Percentiles rank a stretch among this genome's conserved stretches.
Conservation (phyloP, 35 echinoderm and acorn worm species). For the Ptychodera flava region DNA sequence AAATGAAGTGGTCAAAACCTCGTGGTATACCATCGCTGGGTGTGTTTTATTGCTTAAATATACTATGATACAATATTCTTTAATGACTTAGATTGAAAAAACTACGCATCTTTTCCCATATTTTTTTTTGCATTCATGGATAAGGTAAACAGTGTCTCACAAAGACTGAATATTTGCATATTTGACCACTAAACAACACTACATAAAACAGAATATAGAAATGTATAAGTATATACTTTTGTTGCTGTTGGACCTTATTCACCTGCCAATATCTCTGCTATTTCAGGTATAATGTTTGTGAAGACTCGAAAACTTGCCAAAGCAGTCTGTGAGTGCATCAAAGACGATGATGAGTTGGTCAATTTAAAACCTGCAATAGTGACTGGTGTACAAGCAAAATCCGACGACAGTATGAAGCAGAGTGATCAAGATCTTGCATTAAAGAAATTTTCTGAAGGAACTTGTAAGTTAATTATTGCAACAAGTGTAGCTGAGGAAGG, state of each 20-base stretch:
- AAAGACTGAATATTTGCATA: background rate
- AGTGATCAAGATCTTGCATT: slow-evolving; percentile 19
- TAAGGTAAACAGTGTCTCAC: too few species aligned
- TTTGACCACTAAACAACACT: background rate
- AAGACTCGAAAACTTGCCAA: background rate
- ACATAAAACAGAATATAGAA: background rate
- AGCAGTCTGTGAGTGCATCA: background rate
- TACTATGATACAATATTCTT: too few species aligned
- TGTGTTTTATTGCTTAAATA: too few species aligned
- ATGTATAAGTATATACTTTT: background rate
- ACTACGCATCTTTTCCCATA: background rate
- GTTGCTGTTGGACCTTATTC: background rate
- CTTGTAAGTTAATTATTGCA: slow-evolving; percentile 43
- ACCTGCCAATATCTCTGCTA: too few species aligned
- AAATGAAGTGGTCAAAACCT: too few species aligned
- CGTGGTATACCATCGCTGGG: too few species aligned
- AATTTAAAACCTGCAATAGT: background rate
- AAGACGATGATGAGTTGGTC: background rate
- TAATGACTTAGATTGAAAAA: background rate
- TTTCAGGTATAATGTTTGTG: background rate
- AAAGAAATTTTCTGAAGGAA: slow-evolving; percentile 27
- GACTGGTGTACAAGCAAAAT: background rate
- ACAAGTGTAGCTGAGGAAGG: slow-evolving; percentile 69
- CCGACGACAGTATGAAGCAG: background rate
- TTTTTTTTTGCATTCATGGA: background rate